phyloP scores from a whole-genome alignment of 35 echinoderm and acorn worm genomes.

The Hemicentrotus pulcherrimus region DNA sequence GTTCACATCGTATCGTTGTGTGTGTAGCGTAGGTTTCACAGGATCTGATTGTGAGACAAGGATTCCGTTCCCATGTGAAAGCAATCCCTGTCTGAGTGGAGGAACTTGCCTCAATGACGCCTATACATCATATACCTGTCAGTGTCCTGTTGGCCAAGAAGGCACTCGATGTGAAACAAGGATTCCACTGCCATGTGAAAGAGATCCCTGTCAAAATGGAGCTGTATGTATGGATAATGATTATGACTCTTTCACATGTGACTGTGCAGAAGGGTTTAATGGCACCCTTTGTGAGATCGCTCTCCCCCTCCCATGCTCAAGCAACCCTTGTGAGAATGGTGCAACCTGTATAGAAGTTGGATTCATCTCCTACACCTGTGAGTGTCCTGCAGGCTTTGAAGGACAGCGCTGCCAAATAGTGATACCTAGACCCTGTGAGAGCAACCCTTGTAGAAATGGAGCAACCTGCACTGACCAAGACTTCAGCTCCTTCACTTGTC shows the following conservation, averaged over 20 bases:
- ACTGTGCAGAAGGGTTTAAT: conserved; percentile 56
- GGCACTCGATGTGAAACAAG: conserved; percentile 49
- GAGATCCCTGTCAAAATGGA: conserved; percentile 74
- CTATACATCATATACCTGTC: conserved; percentile 59
- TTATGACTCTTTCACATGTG: conserved; percentile 58
- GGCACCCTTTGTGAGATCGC: conserved; percentile 50
- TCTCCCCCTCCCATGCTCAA: conserved; percentile 54
- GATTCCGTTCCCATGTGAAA: conserved; percentile 56
- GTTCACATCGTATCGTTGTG: conserved; percentile 45
- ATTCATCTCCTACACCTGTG: conserved; percentile 49
- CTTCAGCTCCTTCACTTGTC: conserved; percentile 47
- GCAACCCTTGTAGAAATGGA: conserved; percentile 70
- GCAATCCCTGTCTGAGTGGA: conserved; percentile 77
- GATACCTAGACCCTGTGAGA: conserved; percentile 58
- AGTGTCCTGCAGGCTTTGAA: conserved; percentile 57
- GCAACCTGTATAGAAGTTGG: conserved; percentile 9
- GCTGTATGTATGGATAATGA: conserved; percentile 59
- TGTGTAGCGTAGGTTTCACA: conserved; percentile 56
- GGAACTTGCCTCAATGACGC: conserved; percentile 56
- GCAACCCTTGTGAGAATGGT: conserved; percentile 61
- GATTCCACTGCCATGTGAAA: conserved; percentile 64
- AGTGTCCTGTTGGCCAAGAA: conserved; percentile 61
- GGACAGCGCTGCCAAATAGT: conserved; percentile 46
- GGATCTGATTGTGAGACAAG: conserved; percentile 69
- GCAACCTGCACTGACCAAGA: conserved; percentile 40